Evolutionary conservation across 2,888 invertebrate species (phyloP), one percentile per base, ranked within the genome.

Genomic region (Microdon myrmicae): DNA sequence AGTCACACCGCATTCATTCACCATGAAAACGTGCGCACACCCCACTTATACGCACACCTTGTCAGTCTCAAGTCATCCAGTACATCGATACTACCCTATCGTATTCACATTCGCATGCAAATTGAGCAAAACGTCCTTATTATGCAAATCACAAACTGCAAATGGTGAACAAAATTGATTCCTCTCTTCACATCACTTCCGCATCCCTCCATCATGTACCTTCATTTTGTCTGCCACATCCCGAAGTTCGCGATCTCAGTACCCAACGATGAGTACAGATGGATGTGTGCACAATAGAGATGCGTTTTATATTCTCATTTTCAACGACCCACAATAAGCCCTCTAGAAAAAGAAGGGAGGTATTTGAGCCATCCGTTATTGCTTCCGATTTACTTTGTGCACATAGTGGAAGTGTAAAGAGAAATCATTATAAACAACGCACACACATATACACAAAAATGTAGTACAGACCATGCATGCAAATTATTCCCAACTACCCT

Each of bases 141-240:
- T 78, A 77, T 77, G 77, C 77, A 77, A 77, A 77, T 78, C 75
- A 77, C 75, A 75, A 76, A 75, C 75, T 76, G 78, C 77, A 78
- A 77, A 78, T 78, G 77, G 74, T 72, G 75, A 76, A 77, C 74
- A 71, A 78, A 77, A 77, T 77, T 77, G 77, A 78, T 77, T 77
- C 69, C 71, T 10, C 6, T 13, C 23, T 8, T 19, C 22, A 3
- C 7, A 6, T n/a, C 22, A 23, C 25, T 26, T 55, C 44, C 26
- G 31, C 38, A 43, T 29, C 38, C 20, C 45, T 44, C 39, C 23
- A 49, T 43, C 34, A 29, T 8, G 1, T 14, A 19, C 14, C 7
- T 31, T n/a, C n/a, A n/a, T n/a, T n/a, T 49, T 61, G 56, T 56
- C 49, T 44, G 19, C n/a, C n/a, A 25, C 20, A 55, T 48, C 14